Percentiles rank a stretch among this genome's conserved stretches.
phyloP scores from a whole-genome alignment of 64 coral and sea anemone genomes.

The Stichodactyla mertensii region DNA sequence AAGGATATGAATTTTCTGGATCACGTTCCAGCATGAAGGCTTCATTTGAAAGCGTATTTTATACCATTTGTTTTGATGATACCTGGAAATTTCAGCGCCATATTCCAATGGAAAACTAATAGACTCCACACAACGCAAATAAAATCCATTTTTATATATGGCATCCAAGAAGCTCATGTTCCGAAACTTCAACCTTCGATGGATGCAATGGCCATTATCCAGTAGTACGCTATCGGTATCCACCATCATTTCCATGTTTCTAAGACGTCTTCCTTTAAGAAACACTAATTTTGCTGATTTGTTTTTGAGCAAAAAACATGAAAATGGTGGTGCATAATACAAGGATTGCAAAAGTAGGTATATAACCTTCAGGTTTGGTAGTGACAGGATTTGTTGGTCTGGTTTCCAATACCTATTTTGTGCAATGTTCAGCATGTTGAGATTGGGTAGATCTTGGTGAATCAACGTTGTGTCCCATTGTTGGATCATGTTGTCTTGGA shows the following conservation, averaged over 20 bases:
- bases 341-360: no score
- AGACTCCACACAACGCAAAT: background rate
- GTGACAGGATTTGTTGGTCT: background rate
- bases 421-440: no score
- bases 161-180: background rate
- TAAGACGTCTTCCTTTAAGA: background rate
- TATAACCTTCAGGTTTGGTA: background rate
- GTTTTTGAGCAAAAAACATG: no score
- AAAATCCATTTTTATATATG: background rate
- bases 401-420: no score
- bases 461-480: no score
- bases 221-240: background rate
- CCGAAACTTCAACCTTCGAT: background rate
- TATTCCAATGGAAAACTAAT: background rate
- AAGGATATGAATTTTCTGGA: background rate
- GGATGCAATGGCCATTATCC: background rate
- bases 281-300: background rate
- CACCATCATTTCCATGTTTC: background rate
- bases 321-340: no score
- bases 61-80: background rate
- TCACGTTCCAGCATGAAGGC: background rate
- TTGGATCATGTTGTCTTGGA: no score
- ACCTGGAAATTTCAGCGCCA: background rate
- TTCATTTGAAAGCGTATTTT: no score
- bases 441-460: no score